Evolutionary conservation across 2,888 invertebrate genomes (phyloP).

Genomic region (Tenthredo notha): DNA sequence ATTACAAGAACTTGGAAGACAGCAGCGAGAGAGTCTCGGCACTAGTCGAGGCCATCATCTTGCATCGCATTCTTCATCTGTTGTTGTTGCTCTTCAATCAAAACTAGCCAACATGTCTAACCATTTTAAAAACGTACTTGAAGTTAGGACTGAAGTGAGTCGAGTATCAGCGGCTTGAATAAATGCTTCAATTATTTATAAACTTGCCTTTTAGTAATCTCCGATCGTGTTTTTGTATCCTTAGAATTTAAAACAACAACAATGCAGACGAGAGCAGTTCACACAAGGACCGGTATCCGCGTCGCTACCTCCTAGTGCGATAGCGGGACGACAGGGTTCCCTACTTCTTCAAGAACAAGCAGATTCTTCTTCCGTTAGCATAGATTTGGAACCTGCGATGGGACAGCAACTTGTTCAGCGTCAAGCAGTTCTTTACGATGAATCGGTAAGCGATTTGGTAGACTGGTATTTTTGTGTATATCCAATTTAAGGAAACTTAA

Average conservation of each 20-base stretch:
- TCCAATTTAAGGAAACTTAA: not conserved
- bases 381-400: slow-evolving; percentile 88
- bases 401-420: slow-evolving; percentile 78
- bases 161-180: not conserved
- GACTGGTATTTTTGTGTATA: slow-evolving; percentile 32
- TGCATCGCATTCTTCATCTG: slow-evolving; percentile 94
- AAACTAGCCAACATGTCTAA: slow-evolving; percentile 98
- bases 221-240: slow-evolving; percentile 57
- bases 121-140: slow-evolving; percentile 98
- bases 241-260: slow-evolving; percentile 96
- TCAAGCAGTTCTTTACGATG: slow-evolving; percentile 72
- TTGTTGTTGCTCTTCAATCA: slow-evolving; percentile 95
- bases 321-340: slow-evolving; percentile 79
- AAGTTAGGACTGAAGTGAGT: slow-evolving; percentile 94
- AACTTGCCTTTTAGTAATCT: not conserved
- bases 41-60: slow-evolving; percentile 86
- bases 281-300: slow-evolving; percentile 84
- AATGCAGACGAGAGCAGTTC: slow-evolving; percentile 95
- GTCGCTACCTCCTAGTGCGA: slow-evolving; percentile 83
- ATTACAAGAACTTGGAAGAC: slow-evolving; percentile 89
- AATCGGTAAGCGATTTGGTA: slow-evolving; percentile 69
- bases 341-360: slow-evolving; percentile 75
- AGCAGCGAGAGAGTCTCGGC: slow-evolving; percentile 81
- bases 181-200: not conserved
- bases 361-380: slow-evolving; percentile 82